phyloP scores from a whole-genome alignment of 2,797 vertebrate genomes.

The Pangasius sanitwongsei region DNA sequence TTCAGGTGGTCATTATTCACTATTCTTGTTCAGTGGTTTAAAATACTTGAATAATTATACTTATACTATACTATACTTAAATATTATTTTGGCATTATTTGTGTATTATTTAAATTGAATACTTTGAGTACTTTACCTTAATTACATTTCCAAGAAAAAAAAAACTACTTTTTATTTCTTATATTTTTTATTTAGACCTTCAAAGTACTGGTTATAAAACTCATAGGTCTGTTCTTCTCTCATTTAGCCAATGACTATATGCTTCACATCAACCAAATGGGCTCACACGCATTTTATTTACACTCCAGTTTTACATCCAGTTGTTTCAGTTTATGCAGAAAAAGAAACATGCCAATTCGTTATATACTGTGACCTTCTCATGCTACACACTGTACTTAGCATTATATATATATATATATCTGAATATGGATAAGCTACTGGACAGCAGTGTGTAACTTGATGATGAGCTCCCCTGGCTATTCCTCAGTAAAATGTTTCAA shows the following conservation, averaged over 20 bases:
- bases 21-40: neutral
- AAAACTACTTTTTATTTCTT: neutral
- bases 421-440: neutral
- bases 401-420: neutral
- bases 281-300: neutral
- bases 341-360: neutral
- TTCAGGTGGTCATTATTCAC: slow-evolving; percentile 19
- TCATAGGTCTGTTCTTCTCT: neutral
- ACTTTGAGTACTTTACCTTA: neutral
- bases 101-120: neutral
- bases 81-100: neutral
- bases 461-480: neutral
- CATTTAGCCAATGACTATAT: neutral
- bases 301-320: neutral
- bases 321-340: neutral
- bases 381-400: neutral
- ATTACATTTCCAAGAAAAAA: neutral
- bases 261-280: neutral
- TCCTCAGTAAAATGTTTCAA: neutral
- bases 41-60: neutral
- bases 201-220: neutral
- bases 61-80: neutral
- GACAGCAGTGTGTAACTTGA: neutral
- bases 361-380: neutral
- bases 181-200: neutral